These are phyloP conservation scores for Pristionchus pacificus DNA, from an alignment of 1,140 invertebrate species.

Conservation along the genomic window DNA sequence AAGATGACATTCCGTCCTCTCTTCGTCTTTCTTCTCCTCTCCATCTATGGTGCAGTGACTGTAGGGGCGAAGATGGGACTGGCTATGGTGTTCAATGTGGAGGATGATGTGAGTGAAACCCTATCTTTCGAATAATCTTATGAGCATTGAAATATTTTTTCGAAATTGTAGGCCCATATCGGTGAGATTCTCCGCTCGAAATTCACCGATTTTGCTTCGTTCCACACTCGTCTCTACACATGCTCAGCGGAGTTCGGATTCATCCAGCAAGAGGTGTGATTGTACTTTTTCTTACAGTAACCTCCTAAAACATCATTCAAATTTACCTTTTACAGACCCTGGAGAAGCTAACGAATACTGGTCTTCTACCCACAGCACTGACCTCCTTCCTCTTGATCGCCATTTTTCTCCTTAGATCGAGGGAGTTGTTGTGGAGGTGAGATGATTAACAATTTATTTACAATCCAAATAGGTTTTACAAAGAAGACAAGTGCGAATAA, in stretches of 20 bases:
- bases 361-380: conserved; percentile 65
- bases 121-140: conserved; percentile 3
- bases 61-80: conserved; percentile 61
- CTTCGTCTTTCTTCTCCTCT: conserved; percentile 56
- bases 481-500: no score
- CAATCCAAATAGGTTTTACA: no score
- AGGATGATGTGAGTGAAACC: conserved; percentile 63
- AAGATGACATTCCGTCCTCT: conserved; percentile 48
- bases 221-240: conserved; percentile 78
- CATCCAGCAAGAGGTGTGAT: conserved; percentile 63
- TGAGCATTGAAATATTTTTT: neutral
- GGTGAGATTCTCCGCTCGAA: conserved; percentile 74
- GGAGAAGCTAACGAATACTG: conserved; percentile 62
- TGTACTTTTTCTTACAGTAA: conserved; percentile 18
- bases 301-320: neutral
- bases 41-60: conserved; percentile 54
- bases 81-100: conserved; percentile 60
- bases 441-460: no score
- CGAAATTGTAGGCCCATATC: conserved; percentile 66
- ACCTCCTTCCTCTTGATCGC: conserved; percentile 58
- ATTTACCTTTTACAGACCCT: conserved; percentile 29
- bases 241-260: conserved; percentile 80
- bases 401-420: conserved; percentile 27
- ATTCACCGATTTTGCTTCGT: conserved; percentile 71
- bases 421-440: conserved; percentile 3